A percentile compares a stretch with the other conserved stretches of the same genome.
phyloP scores from a whole-genome alignment of 2,113 vertebrate species.

The Callospermophilus lateralis region DNA sequence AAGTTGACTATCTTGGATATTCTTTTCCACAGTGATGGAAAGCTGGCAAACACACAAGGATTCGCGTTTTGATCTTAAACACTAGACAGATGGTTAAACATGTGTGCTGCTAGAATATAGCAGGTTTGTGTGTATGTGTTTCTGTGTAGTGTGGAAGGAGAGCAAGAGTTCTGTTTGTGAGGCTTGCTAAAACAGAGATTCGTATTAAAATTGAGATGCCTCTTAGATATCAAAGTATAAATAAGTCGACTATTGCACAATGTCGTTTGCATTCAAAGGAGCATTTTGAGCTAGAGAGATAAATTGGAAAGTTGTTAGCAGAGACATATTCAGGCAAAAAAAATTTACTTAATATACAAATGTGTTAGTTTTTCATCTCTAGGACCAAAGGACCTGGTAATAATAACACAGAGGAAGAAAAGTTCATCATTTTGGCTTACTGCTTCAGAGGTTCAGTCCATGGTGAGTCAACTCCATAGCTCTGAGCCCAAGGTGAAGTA shows the following conservation, averaged over 20 bases:
- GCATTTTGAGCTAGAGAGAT: not conserved
- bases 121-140: not conserved
- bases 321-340: not conserved
- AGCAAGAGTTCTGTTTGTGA: not conserved
- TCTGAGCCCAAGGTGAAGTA: no score
- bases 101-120: not conserved
- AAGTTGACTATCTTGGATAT: not conserved
- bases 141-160: not conserved
- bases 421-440: no score
- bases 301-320: not conserved
- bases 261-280: not conserved
- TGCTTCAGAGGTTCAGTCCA: no score
- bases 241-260: not conserved
- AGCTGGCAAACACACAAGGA: not conserved
- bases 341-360: not conserved
- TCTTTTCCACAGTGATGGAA: not conserved
- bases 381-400: no score
- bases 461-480: no score
- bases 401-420: no score
- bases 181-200: not conserved
- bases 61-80: not conserved
- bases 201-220: not conserved
- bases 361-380: no score
- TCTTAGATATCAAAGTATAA: not conserved
- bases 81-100: not conserved